Conservation (phyloP, 2,888 invertebrate genomes). For the Neoitamus cyanurus region DNA sequence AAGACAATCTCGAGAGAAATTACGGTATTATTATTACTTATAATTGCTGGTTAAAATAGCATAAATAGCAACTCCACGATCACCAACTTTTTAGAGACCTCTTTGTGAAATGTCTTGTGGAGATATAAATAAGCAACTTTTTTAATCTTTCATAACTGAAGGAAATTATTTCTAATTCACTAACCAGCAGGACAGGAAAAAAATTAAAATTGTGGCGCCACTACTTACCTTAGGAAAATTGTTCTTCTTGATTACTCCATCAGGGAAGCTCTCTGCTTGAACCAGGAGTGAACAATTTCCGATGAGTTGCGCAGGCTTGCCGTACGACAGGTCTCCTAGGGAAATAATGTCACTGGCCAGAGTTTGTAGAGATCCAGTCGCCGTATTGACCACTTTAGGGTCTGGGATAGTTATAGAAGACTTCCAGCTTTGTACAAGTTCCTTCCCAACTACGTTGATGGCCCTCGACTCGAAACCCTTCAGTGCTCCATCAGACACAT, state of each 20-base stretch:
- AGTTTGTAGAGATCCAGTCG: background rate
- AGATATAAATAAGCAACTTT: too few relatives aligned
- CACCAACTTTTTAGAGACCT: too few relatives aligned
- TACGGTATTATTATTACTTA: too few relatives aligned
- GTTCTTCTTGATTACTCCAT: background rate
- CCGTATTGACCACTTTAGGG: background rate
- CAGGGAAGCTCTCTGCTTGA: background rate
- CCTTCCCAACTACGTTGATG: background rate
- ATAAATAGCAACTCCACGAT: too few relatives aligned
- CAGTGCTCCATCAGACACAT: background rate
- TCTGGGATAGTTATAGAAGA: background rate
- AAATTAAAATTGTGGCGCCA: too few relatives aligned
- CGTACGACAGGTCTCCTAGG: background rate
- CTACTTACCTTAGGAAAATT: conserved; percentile 2
- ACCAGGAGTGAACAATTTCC: background rate
- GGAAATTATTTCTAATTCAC: too few relatives aligned
- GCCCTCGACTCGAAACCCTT: background rate
- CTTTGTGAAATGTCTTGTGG: too few relatives aligned
- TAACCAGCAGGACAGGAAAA: too few relatives aligned
- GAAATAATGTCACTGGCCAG: background rate
- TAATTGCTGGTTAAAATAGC: too few relatives aligned
- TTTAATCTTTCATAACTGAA: background rate
- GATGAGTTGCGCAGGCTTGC: background rate
- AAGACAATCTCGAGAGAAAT: background rate
- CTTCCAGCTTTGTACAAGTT: background rate